Conservation (phyloP, 1,140 invertebrate species). For the Pararge aegeria region DNA sequence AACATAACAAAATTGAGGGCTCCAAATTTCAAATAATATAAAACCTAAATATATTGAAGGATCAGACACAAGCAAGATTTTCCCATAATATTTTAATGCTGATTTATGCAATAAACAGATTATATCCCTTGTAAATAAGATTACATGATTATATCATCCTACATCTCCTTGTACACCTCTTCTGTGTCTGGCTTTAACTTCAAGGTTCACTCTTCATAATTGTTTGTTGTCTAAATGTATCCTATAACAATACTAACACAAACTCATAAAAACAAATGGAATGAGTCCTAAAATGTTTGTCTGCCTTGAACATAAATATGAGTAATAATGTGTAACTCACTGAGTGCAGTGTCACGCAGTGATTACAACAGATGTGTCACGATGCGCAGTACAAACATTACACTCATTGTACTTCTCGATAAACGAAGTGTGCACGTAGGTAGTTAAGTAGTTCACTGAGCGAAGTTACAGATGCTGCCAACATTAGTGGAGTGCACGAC, state of each 20-base stretch:
- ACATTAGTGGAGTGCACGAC: constrained; percentile 70
- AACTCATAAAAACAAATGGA: not conserved
- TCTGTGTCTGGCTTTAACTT: constrained; percentile 11
- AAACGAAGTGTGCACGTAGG: constrained; percentile 71
- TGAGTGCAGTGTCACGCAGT: constrained; percentile 76
- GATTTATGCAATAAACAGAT: too few relatives aligned
- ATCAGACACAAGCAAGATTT: constrained; percentile 20
- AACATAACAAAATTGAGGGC: too few relatives aligned
- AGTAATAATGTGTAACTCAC: constrained; percentile 77
- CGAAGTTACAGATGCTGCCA: constrained; percentile 70
- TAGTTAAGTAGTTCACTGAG: constrained; percentile 70
- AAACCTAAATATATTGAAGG: too few relatives aligned
- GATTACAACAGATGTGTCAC: constrained; percentile 70
- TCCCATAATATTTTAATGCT: not conserved
- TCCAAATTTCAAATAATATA: too few relatives aligned
- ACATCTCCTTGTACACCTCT: too few relatives aligned
- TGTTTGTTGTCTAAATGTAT: not conserved
- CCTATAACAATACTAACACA: constrained; percentile 2
- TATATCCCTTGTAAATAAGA: too few relatives aligned
- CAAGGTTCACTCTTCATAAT: not conserved
- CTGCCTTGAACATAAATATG: constrained; percentile 65
- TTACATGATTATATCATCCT: too few relatives aligned
- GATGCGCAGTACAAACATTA: constrained; percentile 66
- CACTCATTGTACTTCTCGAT: constrained; percentile 67
- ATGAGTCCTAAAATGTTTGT: constrained; percentile 24